A percentile compares a stretch with the other conserved stretches of the same genome.
phyloP scores from a whole-genome alignment of 2,888 invertebrate genomes.

The Schizaphis graminum region DNA sequence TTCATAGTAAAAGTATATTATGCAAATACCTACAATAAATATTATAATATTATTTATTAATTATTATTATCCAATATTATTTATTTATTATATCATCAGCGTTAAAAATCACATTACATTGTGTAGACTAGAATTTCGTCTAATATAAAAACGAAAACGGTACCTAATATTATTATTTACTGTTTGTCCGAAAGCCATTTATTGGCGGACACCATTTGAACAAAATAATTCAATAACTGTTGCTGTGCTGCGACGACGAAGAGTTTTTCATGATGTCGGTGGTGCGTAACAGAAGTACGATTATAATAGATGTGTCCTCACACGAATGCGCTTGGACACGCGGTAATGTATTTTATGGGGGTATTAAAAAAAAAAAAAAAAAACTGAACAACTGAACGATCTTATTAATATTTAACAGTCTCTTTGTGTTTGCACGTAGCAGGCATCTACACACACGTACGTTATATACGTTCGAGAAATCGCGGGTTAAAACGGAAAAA shows the following conservation, averaged over 20 bases:
- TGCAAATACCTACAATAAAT: background rate
- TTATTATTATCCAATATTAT: background rate
- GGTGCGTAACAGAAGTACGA: background rate
- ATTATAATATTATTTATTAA: background rate
- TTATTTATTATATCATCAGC: background rate
- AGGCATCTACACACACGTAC: background rate
- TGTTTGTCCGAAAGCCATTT: background rate
- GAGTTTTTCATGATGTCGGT: background rate
- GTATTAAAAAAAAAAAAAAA: slow-evolving; percentile 27
- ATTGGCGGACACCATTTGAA: background rate
- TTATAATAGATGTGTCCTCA: background rate
- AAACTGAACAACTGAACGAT: slow-evolving; percentile 3
- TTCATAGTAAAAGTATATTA: background rate
- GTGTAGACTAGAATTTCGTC: background rate
- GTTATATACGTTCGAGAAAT: slow-evolving; percentile 25
- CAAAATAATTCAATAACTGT: background rate
- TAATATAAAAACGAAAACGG: background rate
- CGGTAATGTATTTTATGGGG: slow-evolving; percentile 30
- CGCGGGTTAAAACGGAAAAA: slow-evolving; percentile 27
- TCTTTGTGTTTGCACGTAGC: slow-evolving; percentile 45
- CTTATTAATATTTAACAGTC: slow-evolving; percentile 63
- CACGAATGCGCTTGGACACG: background rate
- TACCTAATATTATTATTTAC: background rate
- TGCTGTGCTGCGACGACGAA: background rate
- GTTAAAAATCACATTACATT: background rate